phyloP scores from a whole-genome alignment of 1,140 invertebrate genomes.

The Cecropterus lyciades region DNA sequence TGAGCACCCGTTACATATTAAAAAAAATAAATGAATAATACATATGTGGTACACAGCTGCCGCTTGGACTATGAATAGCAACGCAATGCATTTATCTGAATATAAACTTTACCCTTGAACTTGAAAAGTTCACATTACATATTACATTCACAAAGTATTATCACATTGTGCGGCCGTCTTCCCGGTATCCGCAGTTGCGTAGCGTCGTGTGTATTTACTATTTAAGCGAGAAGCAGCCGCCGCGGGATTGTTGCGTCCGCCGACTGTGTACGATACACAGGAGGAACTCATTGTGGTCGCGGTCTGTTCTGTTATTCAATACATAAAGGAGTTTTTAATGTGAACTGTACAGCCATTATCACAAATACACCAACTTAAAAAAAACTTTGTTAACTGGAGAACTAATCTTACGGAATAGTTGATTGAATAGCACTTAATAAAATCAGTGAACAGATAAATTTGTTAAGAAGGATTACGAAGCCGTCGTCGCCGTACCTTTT shows the following conservation, averaged over 20 bases:
- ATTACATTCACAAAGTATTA: background rate
- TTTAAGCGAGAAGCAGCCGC: slow-evolving; percentile 14
- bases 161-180: background rate
- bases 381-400: slow-evolving; percentile 6
- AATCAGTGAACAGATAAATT: too few relatives aligned
- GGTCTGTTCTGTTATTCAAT: slow-evolving; percentile 1
- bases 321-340: slow-evolving; percentile 24
- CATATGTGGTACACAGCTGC: too few relatives aligned
- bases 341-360: slow-evolving; percentile 40
- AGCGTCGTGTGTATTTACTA: slow-evolving; percentile 7
- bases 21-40: too few relatives aligned
- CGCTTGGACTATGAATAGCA: background rate
- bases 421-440: background rate
- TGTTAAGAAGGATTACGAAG: too few relatives aligned
- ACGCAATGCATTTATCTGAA: background rate
- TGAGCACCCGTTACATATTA: too few relatives aligned
- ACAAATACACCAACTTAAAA: slow-evolving; percentile 42
- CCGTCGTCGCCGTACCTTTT: too few relatives aligned
- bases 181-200: slow-evolving; percentile 7
- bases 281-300: slow-evolving; percentile 20
- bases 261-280: slow-evolving; percentile 17
- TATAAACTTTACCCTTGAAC: background rate
- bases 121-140: too few relatives aligned
- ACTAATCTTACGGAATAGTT: background rate
- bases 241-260: background rate